Percentiles rank a stretch among this genome's conserved stretches.
Conservation (phyloP, 2,113 vertebrate genomes). For the Eretmodus cyanostictus region DNA sequence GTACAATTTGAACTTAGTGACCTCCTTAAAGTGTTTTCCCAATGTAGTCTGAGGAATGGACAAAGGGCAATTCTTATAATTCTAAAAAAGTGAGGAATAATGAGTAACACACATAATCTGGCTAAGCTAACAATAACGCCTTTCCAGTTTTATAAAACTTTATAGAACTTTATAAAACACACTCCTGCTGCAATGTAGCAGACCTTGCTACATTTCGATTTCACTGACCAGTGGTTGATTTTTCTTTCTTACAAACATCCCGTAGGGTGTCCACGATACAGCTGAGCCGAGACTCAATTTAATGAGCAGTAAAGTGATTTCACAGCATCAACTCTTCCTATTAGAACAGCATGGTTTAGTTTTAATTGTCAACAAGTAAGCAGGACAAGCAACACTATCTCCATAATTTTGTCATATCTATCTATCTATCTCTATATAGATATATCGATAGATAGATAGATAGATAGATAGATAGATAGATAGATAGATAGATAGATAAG, state of each 20-base stretch:
- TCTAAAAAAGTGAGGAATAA: neutral
- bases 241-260: neutral
- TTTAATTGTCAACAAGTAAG: neutral
- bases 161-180: neutral
- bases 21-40: neutral
- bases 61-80: neutral
- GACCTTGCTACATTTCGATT: neutral
- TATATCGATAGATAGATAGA: neutral
- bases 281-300: slow-evolving; percentile 13
- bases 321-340: neutral
- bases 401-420: neutral
- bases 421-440: neutral
- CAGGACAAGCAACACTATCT: neutral
- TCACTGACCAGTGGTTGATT: neutral
- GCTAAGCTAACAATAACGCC: neutral
- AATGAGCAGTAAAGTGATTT: neutral
- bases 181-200: neutral
- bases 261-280: neutral
- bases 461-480: neutral
- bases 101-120: neutral
- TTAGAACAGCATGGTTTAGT: neutral
- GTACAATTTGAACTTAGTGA: neutral
- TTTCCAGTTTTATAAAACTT: neutral
- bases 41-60: neutral
- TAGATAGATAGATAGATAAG: neutral